These are phyloP conservation scores for Florisuga fusca DNA, from an alignment of 2,797 vertebrate genomes.

Conservation along the genomic window DNA sequence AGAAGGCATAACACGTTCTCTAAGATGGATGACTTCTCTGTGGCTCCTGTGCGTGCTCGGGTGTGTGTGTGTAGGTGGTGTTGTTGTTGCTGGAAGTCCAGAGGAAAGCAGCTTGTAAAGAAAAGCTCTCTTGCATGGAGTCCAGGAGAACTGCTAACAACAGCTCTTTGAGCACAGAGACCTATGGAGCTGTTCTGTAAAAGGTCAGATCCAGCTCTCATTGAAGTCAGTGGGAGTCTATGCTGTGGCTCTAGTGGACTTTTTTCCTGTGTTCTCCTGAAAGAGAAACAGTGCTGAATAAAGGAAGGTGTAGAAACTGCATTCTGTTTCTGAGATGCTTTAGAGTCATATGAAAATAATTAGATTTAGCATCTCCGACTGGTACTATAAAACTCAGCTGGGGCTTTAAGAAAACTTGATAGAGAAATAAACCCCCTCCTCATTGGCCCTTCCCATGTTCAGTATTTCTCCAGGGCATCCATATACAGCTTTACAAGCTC, in stretches of 20 bases:
- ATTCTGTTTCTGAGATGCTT: background rate
- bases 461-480: background rate
- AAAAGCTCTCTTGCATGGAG: background rate
- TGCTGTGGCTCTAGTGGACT: background rate
- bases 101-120: conserved; percentile 20
- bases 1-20: conserved; percentile 60
- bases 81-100: background rate
- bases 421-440: background rate
- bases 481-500: background rate
- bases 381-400: background rate
- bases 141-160: background rate
- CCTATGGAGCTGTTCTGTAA: background rate
- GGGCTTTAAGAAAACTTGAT: background rate
- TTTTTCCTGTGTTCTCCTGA: background rate
- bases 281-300: background rate
- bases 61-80: background rate
- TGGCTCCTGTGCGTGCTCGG: background rate
- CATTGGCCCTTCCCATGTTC: background rate
- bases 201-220: background rate
- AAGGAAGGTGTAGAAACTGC: background rate
- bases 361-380: conserved; percentile 10
- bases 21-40: conserved; percentile 29
- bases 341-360: background rate
- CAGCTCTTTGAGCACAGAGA: background rate
- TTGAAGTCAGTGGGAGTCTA: background rate